Conservation (phyloP, 2,113 vertebrate genomes). For the Picathartes gymnocephalus region DNA sequence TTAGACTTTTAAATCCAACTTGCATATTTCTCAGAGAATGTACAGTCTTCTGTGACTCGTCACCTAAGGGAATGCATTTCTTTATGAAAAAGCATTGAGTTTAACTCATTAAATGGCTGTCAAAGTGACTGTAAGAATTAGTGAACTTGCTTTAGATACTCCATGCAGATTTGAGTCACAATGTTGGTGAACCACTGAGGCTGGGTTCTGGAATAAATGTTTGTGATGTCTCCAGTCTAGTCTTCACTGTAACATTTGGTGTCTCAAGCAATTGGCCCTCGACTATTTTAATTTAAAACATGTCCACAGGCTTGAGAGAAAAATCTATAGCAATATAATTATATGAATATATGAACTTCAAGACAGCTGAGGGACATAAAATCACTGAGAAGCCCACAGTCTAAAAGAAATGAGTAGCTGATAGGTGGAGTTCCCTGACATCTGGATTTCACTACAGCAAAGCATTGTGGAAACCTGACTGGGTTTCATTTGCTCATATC, state of each 20-base stretch:
- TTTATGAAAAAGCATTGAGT: neutral
- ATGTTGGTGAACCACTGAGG: neutral
- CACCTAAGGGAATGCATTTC: neutral
- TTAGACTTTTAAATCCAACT: neutral
- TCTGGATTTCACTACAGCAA: constrained; percentile 11
- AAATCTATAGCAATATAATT: neutral
- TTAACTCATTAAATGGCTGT: neutral
- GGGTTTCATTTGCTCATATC: neutral
- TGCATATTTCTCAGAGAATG: neutral
- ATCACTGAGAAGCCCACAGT: neutral
- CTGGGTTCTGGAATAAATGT: neutral
- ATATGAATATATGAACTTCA: neutral
- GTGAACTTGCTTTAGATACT: neutral
- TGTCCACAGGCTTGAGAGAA: neutral
- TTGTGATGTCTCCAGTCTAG: neutral
- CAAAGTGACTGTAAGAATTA: neutral
- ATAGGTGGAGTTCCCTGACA: neutral
- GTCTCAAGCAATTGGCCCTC: neutral
- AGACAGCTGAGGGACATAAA: constrained; percentile 20
- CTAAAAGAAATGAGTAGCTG: neutral
- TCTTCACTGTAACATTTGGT: neutral
- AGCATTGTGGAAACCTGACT: neutral
- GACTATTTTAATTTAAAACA: constrained; percentile 44
- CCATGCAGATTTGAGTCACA: neutral
- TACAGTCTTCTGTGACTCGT: neutral